Evolutionary conservation across 2,888 invertebrate species (phyloP).

Genomic region (Athrips mouffetella): DNA sequence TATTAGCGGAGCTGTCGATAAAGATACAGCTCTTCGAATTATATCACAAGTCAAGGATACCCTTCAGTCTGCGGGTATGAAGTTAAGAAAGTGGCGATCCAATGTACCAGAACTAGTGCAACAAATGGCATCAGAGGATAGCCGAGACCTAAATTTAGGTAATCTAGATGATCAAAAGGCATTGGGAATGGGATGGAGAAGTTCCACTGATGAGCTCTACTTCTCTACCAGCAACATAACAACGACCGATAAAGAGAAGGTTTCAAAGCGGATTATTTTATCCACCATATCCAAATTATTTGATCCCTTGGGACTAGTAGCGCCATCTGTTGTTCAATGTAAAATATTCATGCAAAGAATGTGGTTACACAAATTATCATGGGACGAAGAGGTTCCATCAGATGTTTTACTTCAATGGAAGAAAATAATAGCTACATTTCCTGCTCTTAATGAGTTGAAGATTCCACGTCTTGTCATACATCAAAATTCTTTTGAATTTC

Average conservation of each 20-base stretch:
- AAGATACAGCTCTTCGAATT: conserved; percentile 7
- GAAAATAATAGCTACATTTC: neutral
- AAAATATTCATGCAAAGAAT: neutral
- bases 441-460: neutral
- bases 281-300: neutral
- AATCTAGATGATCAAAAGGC: neutral
- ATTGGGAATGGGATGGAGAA: conserved; percentile 13
- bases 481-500: neutral
- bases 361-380: neutral
- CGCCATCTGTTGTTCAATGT: neutral
- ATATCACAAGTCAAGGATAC: neutral
- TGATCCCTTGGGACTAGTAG: neutral
- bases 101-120: no score
- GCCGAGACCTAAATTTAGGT: conserved; percentile 15
- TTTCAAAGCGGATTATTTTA: neutral
- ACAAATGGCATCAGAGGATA: no score
- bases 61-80: neutral
- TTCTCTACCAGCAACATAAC: conserved; percentile 10
- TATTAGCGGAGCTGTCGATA: conserved; percentile 16
- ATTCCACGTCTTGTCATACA: neutral
- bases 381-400: neutral
- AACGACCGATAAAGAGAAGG: neutral
- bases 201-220: conserved; percentile 11
- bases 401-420: neutral
- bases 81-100: neutral